Evolutionary conservation across 2,888 invertebrate genomes (phyloP).

Genomic region (Creontiades dilutus): DNA sequence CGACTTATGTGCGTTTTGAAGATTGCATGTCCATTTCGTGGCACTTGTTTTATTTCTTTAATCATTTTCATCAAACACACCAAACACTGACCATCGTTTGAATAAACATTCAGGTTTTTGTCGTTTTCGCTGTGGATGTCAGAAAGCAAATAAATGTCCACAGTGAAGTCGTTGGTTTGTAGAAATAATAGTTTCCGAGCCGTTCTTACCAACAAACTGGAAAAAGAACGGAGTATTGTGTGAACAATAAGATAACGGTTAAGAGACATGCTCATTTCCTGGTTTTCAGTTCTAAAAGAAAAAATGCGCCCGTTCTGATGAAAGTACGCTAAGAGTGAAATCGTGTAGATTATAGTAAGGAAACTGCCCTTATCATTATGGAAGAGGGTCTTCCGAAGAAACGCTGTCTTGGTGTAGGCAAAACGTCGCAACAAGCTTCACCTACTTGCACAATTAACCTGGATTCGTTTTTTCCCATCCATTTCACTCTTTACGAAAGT

Average conservation of each 20-base stretch:
- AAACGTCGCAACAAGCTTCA: slow-evolving; percentile 49
- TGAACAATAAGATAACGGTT: background rate
- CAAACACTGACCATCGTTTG: too few relatives aligned
- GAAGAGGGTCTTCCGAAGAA: slow-evolving; percentile 6
- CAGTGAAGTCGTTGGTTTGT: too few relatives aligned
- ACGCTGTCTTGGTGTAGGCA: slow-evolving; percentile 20
- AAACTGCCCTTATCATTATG: slow-evolving; percentile 51
- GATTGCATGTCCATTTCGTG: too few relatives aligned
- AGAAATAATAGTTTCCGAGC: too few relatives aligned
- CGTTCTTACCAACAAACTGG: background rate
- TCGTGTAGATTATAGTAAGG: slow-evolving; percentile 50
- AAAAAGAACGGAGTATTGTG: slow-evolving; percentile 4
- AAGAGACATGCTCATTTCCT: background rate
- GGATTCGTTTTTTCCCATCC: slow-evolving; percentile 16
- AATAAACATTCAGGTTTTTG: too few relatives aligned
- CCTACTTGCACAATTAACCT: slow-evolving; percentile 53
- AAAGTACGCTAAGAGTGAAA: slow-evolving; percentile 50
- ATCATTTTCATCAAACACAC: too few relatives aligned
- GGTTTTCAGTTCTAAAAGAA: background rate
- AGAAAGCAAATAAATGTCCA: too few relatives aligned
- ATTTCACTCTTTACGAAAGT: background rate
- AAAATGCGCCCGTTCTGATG: slow-evolving; percentile 25
- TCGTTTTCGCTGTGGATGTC: too few relatives aligned
- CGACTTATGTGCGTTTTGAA: too few relatives aligned
- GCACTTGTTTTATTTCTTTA: too few relatives aligned